These are phyloP conservation scores for Turritopsis rubra DNA, from an alignment of 30 jellyfish, hydroid and myxozoan species.

Conservation along the genomic window DNA sequence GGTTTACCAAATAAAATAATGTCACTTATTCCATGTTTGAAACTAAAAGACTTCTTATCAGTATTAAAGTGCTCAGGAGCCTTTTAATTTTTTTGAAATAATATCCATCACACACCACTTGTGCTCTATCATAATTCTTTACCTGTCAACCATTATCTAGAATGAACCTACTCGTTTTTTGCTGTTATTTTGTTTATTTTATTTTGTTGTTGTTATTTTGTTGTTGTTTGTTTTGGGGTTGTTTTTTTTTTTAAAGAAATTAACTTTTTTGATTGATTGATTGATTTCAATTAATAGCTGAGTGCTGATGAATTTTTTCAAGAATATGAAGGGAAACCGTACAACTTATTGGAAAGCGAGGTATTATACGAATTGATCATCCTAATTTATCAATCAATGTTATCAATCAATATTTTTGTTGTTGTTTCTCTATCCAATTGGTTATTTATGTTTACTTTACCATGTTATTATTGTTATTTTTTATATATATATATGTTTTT, in stretches of 20 bases:
- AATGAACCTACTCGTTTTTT: neutral
- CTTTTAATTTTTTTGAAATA: neutral
- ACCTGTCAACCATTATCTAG: neutral
- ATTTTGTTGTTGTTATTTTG: too few relatives aligned
- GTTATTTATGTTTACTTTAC: neutral
- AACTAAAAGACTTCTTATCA: too few relatives aligned
- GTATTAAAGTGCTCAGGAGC: too few relatives aligned
- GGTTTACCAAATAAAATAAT: too few relatives aligned
- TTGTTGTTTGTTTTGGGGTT: too few relatives aligned
- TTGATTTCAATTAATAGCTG: constrained; percentile 28
- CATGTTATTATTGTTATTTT: neutral
- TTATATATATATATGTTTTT: neutral
- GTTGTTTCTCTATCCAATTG: neutral
- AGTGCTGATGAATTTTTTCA: constrained; percentile 72
- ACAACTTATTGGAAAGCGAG: constrained; percentile 77
- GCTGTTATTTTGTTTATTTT: too few relatives aligned
- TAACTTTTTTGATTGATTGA: neutral
- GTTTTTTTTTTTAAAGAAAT: neutral
- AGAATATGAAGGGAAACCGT: constrained; percentile 72
- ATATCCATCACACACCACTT: neutral
- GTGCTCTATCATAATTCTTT: too few relatives aligned
- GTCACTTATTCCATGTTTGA: too few relatives aligned
- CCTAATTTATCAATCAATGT: too few relatives aligned
- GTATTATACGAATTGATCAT: constrained; percentile 21
- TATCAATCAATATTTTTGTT: neutral